Percentiles rank a stretch among this genome's conserved stretches.
These are phyloP conservation scores for Pammene aurita DNA, from an alignment of 2,888 invertebrate species.

Conservation along the genomic window DNA sequence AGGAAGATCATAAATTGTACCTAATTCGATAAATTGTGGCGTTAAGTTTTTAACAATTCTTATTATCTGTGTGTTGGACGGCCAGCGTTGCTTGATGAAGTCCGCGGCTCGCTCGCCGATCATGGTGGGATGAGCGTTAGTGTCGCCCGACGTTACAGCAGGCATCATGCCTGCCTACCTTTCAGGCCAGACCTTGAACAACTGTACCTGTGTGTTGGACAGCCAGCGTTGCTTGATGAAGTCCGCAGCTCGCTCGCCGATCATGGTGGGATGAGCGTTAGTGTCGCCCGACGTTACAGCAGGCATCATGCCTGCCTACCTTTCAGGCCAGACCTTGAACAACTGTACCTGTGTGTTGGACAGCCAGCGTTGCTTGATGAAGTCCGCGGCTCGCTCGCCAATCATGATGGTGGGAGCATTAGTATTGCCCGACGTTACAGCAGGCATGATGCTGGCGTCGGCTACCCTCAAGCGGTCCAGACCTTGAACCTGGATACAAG, in stretches of 20 bases:
- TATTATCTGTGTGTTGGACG: slow-evolving; percentile 64
- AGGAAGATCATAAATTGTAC: no score
- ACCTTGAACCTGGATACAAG: slow-evolving; percentile 81
- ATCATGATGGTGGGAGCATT: slow-evolving; percentile 88
- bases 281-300: slow-evolving; percentile 86
- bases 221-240: slow-evolving; percentile 86
- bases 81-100: slow-evolving; percentile 86
- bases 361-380: slow-evolving; percentile 85
- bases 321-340: slow-evolving; percentile 86
- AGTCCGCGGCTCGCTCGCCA: slow-evolving; percentile 86
- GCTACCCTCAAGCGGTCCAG: slow-evolving; percentile 86
- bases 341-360: slow-evolving; percentile 55
- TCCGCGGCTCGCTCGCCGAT: no score
- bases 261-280: slow-evolving; percentile 87
- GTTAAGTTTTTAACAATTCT: no score
- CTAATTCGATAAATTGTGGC: no score
- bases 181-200: slow-evolving; percentile 85
- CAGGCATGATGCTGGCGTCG: slow-evolving; percentile 88
- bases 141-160: slow-evolving; percentile 85
- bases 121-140: slow-evolving; percentile 88
- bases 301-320: slow-evolving; percentile 88
- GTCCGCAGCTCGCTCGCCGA: no score
- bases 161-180: slow-evolving; percentile 89
- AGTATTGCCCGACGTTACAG: slow-evolving; percentile 86
- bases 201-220: slow-evolving; percentile 55